phyloP scores from a whole-genome alignment of 2,113 vertebrate genomes.

The Oreochromis niloticus region DNA sequence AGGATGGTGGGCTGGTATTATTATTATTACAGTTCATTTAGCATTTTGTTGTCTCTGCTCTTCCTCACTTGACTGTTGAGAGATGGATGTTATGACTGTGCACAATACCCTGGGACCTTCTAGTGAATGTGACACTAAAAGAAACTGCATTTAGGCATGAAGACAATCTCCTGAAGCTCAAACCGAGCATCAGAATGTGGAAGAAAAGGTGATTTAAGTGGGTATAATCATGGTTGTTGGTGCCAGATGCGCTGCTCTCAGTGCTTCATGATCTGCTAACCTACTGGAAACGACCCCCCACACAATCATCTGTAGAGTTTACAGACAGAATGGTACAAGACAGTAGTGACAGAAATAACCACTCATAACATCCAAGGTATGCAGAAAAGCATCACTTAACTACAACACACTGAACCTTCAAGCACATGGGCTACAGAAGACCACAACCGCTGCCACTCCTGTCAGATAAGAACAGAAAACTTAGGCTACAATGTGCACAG shows the following conservation, averaged over 20 bases:
- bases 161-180: neutral
- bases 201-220: neutral
- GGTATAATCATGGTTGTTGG: neutral
- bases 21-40: neutral
- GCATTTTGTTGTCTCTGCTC: neutral
- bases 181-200: neutral
- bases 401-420: neutral
- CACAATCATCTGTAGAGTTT: neutral
- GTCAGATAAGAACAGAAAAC: neutral
- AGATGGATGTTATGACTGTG: neutral
- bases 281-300: neutral
- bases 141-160: neutral
- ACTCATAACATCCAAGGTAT: neutral
- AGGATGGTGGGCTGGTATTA: neutral
- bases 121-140: neutral
- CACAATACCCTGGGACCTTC: neutral
- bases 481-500: neutral
- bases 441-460: neutral
- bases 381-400: neutral
- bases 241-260: neutral
- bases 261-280: neutral
- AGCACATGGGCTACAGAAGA: neutral
- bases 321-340: neutral
- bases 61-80: neutral
- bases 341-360: neutral